Evolutionary conservation across 2,797 vertebrate species (phyloP).

Genomic region (Malacoctenus gilli): DNA sequence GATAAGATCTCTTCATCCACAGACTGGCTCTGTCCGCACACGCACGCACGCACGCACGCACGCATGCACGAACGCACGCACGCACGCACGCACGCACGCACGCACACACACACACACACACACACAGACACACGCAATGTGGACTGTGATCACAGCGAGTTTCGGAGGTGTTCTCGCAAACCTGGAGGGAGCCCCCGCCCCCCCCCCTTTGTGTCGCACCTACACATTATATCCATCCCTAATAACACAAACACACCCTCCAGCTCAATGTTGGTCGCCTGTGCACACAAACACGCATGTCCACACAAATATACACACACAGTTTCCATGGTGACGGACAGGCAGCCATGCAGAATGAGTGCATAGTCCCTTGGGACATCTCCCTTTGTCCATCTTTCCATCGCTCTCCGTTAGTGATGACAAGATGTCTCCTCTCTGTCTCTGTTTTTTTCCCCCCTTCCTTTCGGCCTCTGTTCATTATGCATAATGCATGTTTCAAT

Average conservation of each 20-base stretch:
- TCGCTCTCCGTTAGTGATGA: conserved; percentile 77
- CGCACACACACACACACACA: conserved; percentile 7
- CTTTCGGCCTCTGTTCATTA: conserved; percentile 61
- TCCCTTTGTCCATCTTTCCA: conserved; percentile 81
- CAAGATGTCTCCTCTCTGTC: conserved; percentile 76
- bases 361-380: conserved; percentile 77
- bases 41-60: no score
- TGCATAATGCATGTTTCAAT: conserved; percentile 68
- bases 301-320: conserved; percentile 47
- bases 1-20: conserved; percentile 67
- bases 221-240: conserved; percentile 60
- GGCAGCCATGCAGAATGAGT: conserved; percentile 79
- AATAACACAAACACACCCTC: conserved; percentile 51
- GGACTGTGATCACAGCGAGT: conserved; percentile 64
- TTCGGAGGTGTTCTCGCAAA: conserved; percentile 62
- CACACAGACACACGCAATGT: conserved; percentile 21
- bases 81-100: conserved; percentile 5
- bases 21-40: conserved; percentile 41
- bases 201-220: conserved; percentile 55
- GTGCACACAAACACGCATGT: conserved; percentile 32
- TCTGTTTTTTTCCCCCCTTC: conserved; percentile 44
- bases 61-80: neutral
- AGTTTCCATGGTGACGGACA: conserved; percentile 79
- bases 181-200: no score
- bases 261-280: conserved; percentile 54